Percentiles rank a stretch among this genome's conserved stretches.
phyloP scores from a whole-genome alignment of 2,797 vertebrate genomes.

The Chiropotes sagulatus region DNA sequence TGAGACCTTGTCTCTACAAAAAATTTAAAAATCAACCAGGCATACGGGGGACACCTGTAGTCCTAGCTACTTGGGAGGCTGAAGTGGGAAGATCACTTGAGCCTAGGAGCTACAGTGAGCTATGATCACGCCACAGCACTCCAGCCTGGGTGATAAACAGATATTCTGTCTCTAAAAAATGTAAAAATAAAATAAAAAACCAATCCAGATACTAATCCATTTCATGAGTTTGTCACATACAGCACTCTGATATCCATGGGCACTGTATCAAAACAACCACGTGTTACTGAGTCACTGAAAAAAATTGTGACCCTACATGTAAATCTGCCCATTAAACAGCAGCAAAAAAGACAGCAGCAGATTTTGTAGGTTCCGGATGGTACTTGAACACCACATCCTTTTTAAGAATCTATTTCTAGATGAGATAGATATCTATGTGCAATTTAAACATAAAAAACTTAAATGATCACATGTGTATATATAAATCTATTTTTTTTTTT shows the following conservation, averaged over 20 bases:
- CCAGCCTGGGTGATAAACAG: neutral
- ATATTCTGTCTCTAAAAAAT: neutral
- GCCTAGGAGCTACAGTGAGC: neutral
- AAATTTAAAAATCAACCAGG: neutral
- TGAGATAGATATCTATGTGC: neutral
- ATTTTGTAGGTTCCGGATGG: neutral
- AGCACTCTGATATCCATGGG: neutral
- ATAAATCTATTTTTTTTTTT: no score
- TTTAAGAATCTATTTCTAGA: neutral
- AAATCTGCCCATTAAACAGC: neutral
- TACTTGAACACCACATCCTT: neutral
- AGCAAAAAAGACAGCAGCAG: neutral
- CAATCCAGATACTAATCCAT: neutral
- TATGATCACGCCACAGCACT: neutral
- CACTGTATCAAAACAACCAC: neutral
- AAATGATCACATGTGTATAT: neutral
- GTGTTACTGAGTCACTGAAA: neutral
- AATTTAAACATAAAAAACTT: slow-evolving; percentile 42
- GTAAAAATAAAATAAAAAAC: neutral
- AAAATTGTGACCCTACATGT: neutral
- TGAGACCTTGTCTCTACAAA: neutral
- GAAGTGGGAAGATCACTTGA: neutral
- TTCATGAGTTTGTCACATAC: neutral
- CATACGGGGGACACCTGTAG: neutral
- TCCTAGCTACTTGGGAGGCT: neutral